A percentile compares a stretch with the other conserved stretches of the same genome.
phyloP scores from a whole-genome alignment of 2,797 vertebrate genomes.

The Lepus townsendii region DNA sequence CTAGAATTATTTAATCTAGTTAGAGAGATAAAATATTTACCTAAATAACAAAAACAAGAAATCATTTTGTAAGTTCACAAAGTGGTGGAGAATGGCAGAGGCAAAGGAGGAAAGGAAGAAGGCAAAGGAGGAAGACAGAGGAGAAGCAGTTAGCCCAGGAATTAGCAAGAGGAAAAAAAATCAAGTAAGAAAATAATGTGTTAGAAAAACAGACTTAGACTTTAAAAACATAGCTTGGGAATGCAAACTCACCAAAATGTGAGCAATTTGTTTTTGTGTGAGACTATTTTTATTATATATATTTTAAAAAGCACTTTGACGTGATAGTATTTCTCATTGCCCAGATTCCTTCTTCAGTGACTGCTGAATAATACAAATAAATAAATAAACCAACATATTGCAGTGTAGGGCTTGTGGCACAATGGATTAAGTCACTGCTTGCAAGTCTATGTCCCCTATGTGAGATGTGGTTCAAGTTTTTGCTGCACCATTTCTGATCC shows the following conservation, averaged over 20 bases:
- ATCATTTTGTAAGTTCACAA: not conserved
- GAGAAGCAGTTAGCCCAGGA: not conserved
- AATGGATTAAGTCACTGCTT: too few species aligned
- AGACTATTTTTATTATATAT: not conserved
- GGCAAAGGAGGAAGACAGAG: not conserved
- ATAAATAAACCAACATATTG: too few species aligned
- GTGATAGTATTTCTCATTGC: not conserved
- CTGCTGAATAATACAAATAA: too few species aligned
- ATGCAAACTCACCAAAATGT: not conserved
- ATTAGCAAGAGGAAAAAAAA: not conserved
- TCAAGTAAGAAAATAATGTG: not conserved
- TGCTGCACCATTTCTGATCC: too few species aligned
- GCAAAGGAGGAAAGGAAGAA: not conserved
- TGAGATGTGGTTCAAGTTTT: too few species aligned
- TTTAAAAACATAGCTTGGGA: not conserved
- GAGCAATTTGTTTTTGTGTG: not conserved
- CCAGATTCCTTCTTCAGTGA: not conserved
- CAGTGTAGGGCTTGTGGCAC: too few species aligned
- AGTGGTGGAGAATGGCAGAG: too few species aligned
- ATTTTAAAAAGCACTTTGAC: not conserved
- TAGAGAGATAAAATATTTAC: not conserved
- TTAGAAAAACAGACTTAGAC: not conserved
- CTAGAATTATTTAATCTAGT: constrained; percentile 24
- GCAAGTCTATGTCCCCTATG: too few species aligned
- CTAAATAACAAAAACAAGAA: not conserved